Base-by-base conservation (phyloP, 2,797 vertebrate species). In the Gymnocypris eckloni region DNA sequence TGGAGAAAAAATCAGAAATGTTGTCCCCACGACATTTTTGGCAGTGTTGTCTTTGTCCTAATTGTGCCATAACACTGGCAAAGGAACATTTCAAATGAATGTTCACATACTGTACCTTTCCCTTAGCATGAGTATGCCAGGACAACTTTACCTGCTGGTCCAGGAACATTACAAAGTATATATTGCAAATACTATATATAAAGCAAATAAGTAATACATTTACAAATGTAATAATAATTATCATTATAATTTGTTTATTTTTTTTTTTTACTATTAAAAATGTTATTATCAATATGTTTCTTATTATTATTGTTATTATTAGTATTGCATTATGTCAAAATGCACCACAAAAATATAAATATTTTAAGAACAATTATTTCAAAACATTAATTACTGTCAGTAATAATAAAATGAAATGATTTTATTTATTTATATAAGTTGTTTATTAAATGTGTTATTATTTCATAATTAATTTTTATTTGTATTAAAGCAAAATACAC, bases 51-150 rank as follows among this genome's bases (percentile, higher is more conserved):
- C 52, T 79, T 71, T 59, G 67, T 22, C 11, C n/a, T 73, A 50
- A 18, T 78, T 77, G 39, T 54, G 33, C 33, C 52, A 25, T 79
- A 59, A 20, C 69, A 11, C 41, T n/a, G 25, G 43, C 18, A 48
- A 67, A 59, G 37, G 39, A 56, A 20, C 39, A 59, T 56, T 81
- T 56, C 50, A 61, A 8, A 80, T 43, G 22, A 66, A 64, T 72
- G 25, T 73, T 69, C 28, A 70, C 22, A 78, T 50, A 61, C 41
- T 80, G 75, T 41, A 64, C 22, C 4, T 83, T 37, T 79, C 10
- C 59, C 50, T 66, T 54, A 77, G 41, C 41, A 33, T 25, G 43
- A 80, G 64, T 72, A 82, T 84, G 66, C 39, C 79, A 64, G 73
- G 18, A n/a, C 33, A 66, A 22, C 13, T 52, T 82, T 80, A 59